Evolutionary conservation across 2,888 invertebrate species (phyloP), one percentile per base, ranked within the genome.

Genomic region (Trichogramma evanescens): DNA sequence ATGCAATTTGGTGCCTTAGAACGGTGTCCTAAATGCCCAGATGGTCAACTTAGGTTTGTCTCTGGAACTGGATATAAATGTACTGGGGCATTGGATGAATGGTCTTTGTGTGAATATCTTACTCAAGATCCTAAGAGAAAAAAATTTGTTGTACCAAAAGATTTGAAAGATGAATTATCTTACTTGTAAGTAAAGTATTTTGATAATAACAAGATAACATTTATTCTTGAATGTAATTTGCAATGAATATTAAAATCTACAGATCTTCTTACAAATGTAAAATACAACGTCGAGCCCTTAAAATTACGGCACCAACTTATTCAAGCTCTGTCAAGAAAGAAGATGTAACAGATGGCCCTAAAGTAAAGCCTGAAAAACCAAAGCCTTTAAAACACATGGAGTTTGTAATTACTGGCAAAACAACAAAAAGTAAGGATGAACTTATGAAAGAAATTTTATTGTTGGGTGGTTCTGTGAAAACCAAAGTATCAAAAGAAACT

Each of bases 1-100:
- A 88, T 98, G 85, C 84, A 88, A 0, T 99, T 98, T 80, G 99
- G 98, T 42, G 85, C 87, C 3, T 80, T 94, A 4, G 77, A 83
- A 62, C 84, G 84, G 0, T 99, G 98, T 70, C 76, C 84, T 0
- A 87, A 89, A 68, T 99, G 98, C 73, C 83, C 84, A 54, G 55
- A 81, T 2, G 91, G 91, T 0, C 89, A 93, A 71, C 82, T 89
- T 26, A 79, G 83, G 45, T 85, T 87, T 69, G 82, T 82, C 65
- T 80, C 80, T 59, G 87, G 89, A 41, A 81, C 84, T 62, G 91
- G 92, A 4, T 99, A 98, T 74, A 83, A 86, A 65, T 99, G 98
- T 76, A 85, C 84, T 65, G 95, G 95, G 71, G 81, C 88, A 73
- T 69, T 91, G 43, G 88, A 87, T 8, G 95, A 94, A 73, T 98